These are phyloP conservation scores for Eospalax fontanierii DNA, from an alignment of 2,797 vertebrate species.

Conservation along the genomic window DNA sequence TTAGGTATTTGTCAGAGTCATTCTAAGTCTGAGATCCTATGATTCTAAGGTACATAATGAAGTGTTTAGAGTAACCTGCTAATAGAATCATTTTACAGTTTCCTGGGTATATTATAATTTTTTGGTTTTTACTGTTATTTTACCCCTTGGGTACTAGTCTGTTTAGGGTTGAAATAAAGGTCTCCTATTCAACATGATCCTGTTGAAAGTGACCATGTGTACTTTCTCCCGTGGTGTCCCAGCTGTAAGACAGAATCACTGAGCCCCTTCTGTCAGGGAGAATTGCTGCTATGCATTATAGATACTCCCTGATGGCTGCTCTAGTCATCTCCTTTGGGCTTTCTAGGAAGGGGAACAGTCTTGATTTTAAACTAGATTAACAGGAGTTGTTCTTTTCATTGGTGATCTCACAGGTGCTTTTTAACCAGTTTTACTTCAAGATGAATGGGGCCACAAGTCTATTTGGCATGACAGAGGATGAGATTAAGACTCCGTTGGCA, in stretches of 20 bases:
- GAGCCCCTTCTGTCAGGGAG: not conserved
- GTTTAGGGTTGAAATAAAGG: slow-evolving; percentile 17
- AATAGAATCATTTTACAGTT: not conserved
- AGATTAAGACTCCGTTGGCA: not conserved
- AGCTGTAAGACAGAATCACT: not conserved
- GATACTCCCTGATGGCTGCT: too few relatives aligned
- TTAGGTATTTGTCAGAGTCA: not conserved
- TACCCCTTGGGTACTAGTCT: not conserved
- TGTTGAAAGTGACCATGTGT: not conserved
- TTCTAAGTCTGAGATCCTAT: not conserved
- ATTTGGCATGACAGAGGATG: not conserved
- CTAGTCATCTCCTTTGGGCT: not conserved
- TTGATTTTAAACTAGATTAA: not conserved
- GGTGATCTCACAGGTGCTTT: not conserved
- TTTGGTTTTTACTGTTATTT: not conserved
- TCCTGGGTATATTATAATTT: not conserved
- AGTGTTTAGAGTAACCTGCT: not conserved
- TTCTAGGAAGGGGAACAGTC: not conserved
- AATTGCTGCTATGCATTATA: not conserved
- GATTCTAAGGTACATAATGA: not conserved
- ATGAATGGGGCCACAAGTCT: not conserved
- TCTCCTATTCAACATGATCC: not conserved
- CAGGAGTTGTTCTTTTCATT: not conserved
- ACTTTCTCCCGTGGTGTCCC: not conserved
- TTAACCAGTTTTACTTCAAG: slow-evolving; percentile 6